Evolutionary conservation across 1,140 invertebrate genomes (phyloP), one percentile per base, ranked within the genome.

Genomic region (Brachionus rubens): DNA sequence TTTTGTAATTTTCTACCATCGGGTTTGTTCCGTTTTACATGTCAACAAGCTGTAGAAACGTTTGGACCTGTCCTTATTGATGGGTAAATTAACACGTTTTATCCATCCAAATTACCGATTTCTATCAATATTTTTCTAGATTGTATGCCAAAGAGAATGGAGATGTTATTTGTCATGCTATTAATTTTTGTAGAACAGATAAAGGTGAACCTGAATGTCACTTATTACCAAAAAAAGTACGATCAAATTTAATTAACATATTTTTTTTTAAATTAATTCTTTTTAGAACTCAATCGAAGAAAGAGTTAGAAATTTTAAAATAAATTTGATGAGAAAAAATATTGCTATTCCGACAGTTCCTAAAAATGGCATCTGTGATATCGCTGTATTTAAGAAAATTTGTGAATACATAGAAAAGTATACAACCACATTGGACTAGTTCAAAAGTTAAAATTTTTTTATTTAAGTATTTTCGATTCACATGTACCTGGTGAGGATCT

Each of bases 151-250:
- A 77, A 16, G 81, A 81, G 52, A 81, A 79, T n/a, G 77, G 81
- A 16, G 82, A 82, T 77, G 80, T 82, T 3, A 78, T 82, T 14
- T 82, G 82, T 76, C 79, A 81, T 77, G 78, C 77, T 50, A 47
- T 82, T 19, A 78, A 77, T 26, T 62, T 82, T 10, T 82, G 81
- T 43, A 77, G 78, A 28, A 72, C 77, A 6, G 80, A 81, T 30
- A 65, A 52, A 12, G 78, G 72, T 12, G 75, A 77, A 47, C 43
- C 48, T 9, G 78, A 78, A 40, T 80, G 80, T 36, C 77, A 79
- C 33, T 48, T 80, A 6, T 79, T 78, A 33, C 80, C 79, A 30
- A 59, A 59, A 9, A 59, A 41, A 59, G 16, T 16, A 36, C 28
- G n/a, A 59, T n/a, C n/a, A n/a, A n/a, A n/a, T n/a, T n/a, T n/a